A percentile compares a stretch with the other conserved stretches of the same genome.
Conservation (phyloP, 2,888 invertebrate species). For the Sycophila texana region DNA sequence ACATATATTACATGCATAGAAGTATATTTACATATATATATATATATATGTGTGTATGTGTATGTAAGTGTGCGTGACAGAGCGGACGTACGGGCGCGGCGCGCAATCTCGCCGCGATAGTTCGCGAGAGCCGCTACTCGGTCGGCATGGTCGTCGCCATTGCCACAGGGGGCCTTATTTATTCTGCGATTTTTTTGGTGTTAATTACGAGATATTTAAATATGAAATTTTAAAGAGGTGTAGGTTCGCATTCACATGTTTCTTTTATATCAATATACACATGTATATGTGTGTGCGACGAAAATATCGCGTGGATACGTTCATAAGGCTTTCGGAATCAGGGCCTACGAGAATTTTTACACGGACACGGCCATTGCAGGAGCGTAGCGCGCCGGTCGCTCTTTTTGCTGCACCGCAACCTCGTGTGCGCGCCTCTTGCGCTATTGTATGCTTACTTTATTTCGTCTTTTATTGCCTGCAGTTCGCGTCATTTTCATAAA, state of each 20-base stretch:
- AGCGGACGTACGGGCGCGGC: slow-evolving; percentile 69
- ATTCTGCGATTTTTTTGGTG: too few species aligned
- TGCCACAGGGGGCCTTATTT: too few species aligned
- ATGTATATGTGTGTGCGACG: neutral
- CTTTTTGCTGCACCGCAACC: neutral
- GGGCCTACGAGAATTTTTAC: neutral
- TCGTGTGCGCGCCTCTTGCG: neutral
- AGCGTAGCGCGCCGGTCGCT: slow-evolving; percentile 7
- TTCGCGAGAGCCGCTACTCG: slow-evolving; percentile 61
- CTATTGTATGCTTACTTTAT: neutral
- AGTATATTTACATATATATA: neutral
- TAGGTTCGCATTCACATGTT: too few species aligned
- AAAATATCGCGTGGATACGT: too few species aligned
- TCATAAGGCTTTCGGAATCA: too few species aligned
- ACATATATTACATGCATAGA: neutral
- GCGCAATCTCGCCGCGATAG: slow-evolving; percentile 57
- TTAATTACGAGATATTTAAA: too few species aligned
- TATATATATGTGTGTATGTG: neutral
- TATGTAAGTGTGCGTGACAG: neutral
- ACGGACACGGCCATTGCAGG: slow-evolving; percentile 43
- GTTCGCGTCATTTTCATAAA: too few species aligned
- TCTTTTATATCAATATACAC: too few species aligned
- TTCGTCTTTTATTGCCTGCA: too few species aligned
- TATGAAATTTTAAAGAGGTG: too few species aligned
- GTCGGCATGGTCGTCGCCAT: slow-evolving; percentile 70